Base-by-base conservation (phyloP, 2,888 invertebrate species). In the Torymus auratus region DNA sequence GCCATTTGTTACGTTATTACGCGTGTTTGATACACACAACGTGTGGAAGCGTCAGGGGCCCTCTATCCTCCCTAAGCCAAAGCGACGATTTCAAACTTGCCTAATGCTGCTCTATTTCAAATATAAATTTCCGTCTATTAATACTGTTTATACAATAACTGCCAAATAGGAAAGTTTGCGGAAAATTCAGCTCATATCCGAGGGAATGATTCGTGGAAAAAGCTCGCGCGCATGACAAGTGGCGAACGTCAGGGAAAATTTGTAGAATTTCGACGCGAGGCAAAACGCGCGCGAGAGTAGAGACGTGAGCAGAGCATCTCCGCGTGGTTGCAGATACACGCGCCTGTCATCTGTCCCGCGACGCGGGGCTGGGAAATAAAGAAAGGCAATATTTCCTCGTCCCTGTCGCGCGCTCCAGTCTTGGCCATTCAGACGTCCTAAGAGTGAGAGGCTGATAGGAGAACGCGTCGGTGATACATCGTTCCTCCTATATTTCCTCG, bases 1-100 rank as follows among this genome's bases (percentile, higher is more conserved):
- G 87, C 88, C 85, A 88, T 89, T 89, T 88, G 88, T 88, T 87
- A 88, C 85, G 86, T 89, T 87, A 89, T 89, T 88, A 88, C 87
- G 84, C 84, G 83, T 86, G 86, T 88, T 87, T 89, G 88, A 88
- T 88, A 87, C 84, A 87, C 84, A 83, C 86, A 85, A 83, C 85
- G 84, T 84, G 84, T 84, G 85, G 81, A 83, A 85, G 71, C 15
- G 23, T 62, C 23, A 11, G 13, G 14, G 28, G 3, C 14, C 13
- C 61, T 28, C 55, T 56, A 0, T 4, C 41, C 52, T 10, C 58
- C n/a, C 20, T 53, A 62, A 70, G 55, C 69, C 23, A 56, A 56
- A 53, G 62, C 64, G 65, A 60, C 53, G 67, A 78, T 78, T 78
- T 72, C 61, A 78, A 75, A 71, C 80, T 77, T 20, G 83, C 86